Percentiles rank a stretch among this genome's conserved stretches.
Conservation (phyloP, 2,113 vertebrate genomes). For the Elanus axillaris region DNA sequence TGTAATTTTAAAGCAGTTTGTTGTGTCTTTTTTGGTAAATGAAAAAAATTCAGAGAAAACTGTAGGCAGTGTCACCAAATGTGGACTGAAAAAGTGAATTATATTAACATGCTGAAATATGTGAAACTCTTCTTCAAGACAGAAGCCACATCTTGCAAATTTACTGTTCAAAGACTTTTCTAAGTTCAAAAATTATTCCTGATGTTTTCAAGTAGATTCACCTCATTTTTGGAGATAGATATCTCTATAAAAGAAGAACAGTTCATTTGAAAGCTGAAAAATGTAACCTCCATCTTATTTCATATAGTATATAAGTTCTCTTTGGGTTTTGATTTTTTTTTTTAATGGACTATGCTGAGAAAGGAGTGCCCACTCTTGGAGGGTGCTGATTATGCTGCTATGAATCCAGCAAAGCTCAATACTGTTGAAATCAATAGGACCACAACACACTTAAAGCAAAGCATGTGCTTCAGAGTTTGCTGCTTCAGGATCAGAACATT, state of each 20-base stretch:
- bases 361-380: background rate
- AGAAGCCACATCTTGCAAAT: background rate
- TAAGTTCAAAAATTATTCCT: background rate
- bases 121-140: background rate
- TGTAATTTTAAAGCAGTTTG: conserved; percentile 30
- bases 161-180: background rate
- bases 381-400: background rate
- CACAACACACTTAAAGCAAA: background rate
- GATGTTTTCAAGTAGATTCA: background rate
- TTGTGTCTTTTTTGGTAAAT: background rate
- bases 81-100: background rate
- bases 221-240: background rate
- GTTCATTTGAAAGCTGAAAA: background rate
- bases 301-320: background rate
- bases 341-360: background rate
- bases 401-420: background rate
- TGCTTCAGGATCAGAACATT: background rate
- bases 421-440: background rate
- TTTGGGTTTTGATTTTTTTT: background rate
- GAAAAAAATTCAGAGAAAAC: background rate
- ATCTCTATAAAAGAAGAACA: background rate
- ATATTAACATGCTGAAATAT: background rate
- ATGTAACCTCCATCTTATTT: background rate
- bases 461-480: background rate
- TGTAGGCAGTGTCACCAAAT: background rate